Evolutionary conservation across 2,797 vertebrate species (phyloP), one percentile per base, ranked within the genome.

Genomic region (Odontamblyopus lacepedii): DNA sequence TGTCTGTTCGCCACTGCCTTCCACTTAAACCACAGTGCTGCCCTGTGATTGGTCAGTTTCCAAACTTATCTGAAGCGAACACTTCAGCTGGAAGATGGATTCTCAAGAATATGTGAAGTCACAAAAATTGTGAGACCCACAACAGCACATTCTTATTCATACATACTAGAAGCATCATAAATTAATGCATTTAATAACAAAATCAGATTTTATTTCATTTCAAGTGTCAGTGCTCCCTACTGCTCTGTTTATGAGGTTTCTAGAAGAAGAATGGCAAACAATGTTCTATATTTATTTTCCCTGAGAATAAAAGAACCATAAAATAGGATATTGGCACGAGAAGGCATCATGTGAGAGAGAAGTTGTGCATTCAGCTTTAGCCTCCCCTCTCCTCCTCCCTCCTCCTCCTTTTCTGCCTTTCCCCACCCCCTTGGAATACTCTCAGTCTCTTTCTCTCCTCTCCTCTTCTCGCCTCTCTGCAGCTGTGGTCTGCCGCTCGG

Each of bases 351-450:
- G 86, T 83, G 78, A 73, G 73, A 82, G 84, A 83, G 83, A 91
- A 91, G 88, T 90, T 91, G 87, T 88, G 87, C 90, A 92, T 93
- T 91, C 85, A 90, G 87, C 85, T 84, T 63, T 79, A 86, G 88
- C 88, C 67, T 76, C 69, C 68, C 77, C 38, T 48, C 44, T 15
- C 44, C 78, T 69, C 79, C 76, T 74, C 78, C 66, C 64, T 75
- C 73, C 41, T 30, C 15, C 60, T 18, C 30, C 75, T 63, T 71
- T 68, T 59, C 80, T 69, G 75, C 66, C 30, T 50, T 78, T 67
- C 69, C 72, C 68, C 80, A 67, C 77, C 70, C 32, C 30, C 78
- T 48, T 51, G 64, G 64, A 66, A 66, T 51, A 66, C 41, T 77
- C 80, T 81, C 74, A 35, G 70, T 75, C 78, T 68, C 80, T 77